Base-by-base conservation (phyloP, 2,113 vertebrate genomes). In the Stercorarius parasiticus region DNA sequence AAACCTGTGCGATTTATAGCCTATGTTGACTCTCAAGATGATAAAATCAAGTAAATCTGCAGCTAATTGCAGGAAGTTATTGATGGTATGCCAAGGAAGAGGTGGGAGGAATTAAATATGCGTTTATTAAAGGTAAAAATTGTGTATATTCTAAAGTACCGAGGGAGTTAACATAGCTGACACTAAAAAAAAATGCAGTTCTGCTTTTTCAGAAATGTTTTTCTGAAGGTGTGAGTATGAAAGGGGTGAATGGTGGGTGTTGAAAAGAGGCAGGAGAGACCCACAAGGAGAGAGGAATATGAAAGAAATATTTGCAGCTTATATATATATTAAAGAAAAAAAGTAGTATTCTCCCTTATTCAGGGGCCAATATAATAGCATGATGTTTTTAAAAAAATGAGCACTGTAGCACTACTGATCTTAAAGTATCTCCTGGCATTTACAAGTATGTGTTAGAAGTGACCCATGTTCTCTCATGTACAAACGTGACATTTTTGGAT, bases 101-200 rank as follows among this genome's bases (percentile, higher is more conserved):
- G 66, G 89, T 95, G 50, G 86, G 88, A 96, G 78, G 93, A 93
- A 97, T 94, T 94, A 95, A 95, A 87, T 64, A 89, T 52, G 38
- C 62, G 66, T 94, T 89, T 97, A 93, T 73, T 93, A 88, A 93
- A 91, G 73, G 55, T 15, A 85, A 76, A 94, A 93, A 80, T 85
- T 62, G 42, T 9, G 19, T 85, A 58, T 59, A 72, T 94, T 79
- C 20, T 43, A 12, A 85, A 77, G 87, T 55, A 82, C 45, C 0
- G 0, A 94, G 88, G 34, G 78, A 95, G 70, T 92, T 95, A 91
- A 93, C 50, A 25, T 62, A 87, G 59, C n/a, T 82, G 71, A 79
- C 91, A 80, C 71, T 87, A 91, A 93, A 77, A 78, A 42, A 96
- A 97, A 95, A 87, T 4, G 25, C n/a, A 77, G 32, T 73, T 83